Base-by-base conservation (phyloP, 2,113 vertebrate species). In the Strigops habroptila region DNA sequence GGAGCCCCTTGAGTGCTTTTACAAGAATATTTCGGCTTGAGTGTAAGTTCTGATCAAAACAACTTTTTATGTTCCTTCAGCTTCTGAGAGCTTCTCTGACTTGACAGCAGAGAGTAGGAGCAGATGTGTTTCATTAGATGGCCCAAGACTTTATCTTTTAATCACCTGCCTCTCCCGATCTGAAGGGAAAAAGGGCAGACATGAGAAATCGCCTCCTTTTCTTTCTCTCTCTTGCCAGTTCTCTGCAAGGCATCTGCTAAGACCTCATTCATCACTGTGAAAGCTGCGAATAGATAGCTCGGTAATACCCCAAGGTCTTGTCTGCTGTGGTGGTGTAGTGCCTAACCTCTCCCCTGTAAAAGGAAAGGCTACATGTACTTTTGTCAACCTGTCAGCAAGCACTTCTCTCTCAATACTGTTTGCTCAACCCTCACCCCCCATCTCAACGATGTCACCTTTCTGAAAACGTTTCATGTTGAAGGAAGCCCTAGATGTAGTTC, bases 331-430 rank as follows among this genome's bases (percentile, higher is more conserved):
- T 93, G 67, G 43, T 88, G 55, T 69, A 94, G 96, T 59, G 91
- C 92, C 97, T 97, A 93, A 97, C 97, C 97, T 97, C 96, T 95
- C 91, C 90, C 93, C 96, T 91, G 68, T 64, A 74, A 96, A 97
- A 98, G 97, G 96, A 98, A 98, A 98, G 97, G 97, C 98, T 98
- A 96, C 98, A 96, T 98, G 98, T 96, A 97, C 97, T 97, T 97
- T 92, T 96, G 98, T 98, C 98, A 98, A 97, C 97, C 98, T 99
- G 98, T 99, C 99, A 99, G 98, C 98, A 98, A 98, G 98, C 98
- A 98, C 98, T 96, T 98, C 94, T 93, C 92, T 95, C 92, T 94
- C 86, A 79, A 79, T 74, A 90, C 63, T 63, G 35, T 97, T 98
- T 97, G 91, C 43, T 96, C 96, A 97, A 46, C 76, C 95, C 88